Conservation (phyloP, 2,797 vertebrate genomes). For the Heterohyrax brucei region DNA sequence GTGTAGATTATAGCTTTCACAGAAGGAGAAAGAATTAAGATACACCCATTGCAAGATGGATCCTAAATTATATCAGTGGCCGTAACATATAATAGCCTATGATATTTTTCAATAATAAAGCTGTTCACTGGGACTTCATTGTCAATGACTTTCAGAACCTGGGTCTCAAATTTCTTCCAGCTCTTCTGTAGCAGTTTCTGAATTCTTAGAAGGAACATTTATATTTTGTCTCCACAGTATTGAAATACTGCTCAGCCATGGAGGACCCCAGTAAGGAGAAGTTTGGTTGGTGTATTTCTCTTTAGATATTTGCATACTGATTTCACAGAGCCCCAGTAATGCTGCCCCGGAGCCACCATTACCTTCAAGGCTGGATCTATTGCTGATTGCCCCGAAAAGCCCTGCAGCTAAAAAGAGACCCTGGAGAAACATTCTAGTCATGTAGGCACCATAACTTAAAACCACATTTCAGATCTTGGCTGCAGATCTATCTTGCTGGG, state of each 20-base stretch:
- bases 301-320: not conserved
- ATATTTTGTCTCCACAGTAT: not conserved
- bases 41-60: not conserved
- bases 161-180: not conserved
- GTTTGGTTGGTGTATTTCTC: not conserved
- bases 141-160: constrained; percentile 21
- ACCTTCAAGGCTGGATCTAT: constrained; percentile 6
- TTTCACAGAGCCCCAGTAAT: not conserved
- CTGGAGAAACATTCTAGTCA: constrained; percentile 77
- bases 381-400: constrained; percentile 41
- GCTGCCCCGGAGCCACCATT: constrained; percentile 11
- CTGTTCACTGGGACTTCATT: not conserved
- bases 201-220: constrained; percentile 37
- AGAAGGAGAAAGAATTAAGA: constrained; percentile 45
- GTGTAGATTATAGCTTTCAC: constrained; percentile 26
- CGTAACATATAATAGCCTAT: not conserved
- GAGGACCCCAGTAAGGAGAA: not conserved
- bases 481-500: constrained; percentile 70
- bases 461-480: constrained; percentile 76
- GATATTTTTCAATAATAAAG: not conserved
- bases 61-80: not conserved
- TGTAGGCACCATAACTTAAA: constrained; percentile 78
- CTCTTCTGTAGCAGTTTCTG: not conserved
- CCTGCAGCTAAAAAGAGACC: constrained; percentile 33
- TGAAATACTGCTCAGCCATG: not conserved